phyloP scores from a whole-genome alignment of 2,888 invertebrate genomes.

The Monochamus alternatus region DNA sequence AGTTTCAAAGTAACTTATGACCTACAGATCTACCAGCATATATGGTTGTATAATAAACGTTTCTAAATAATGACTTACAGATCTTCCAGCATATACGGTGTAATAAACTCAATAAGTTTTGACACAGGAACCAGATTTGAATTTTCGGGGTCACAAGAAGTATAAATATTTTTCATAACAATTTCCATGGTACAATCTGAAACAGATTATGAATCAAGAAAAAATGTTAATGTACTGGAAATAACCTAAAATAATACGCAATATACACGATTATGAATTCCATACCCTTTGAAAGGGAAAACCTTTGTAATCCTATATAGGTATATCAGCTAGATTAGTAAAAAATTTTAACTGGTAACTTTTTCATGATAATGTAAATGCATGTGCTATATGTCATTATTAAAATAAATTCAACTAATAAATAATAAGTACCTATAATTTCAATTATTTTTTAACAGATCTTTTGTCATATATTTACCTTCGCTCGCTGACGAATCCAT shows the following conservation, averaged over 20 bases:
- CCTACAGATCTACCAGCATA: too few species aligned
- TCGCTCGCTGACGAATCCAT: neutral
- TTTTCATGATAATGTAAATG: too few species aligned
- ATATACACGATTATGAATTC: too few species aligned
- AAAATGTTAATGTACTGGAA: neutral
- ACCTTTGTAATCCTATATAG: too few species aligned
- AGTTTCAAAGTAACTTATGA: too few species aligned
- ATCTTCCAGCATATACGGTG: conserved; percentile 60
- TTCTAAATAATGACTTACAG: conserved; percentile 55
- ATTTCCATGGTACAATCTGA: conserved; percentile 50
- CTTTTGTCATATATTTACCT: neutral
- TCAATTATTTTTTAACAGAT: neutral
- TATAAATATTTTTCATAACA: conserved; percentile 60
- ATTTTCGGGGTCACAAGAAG: conserved; percentile 59
- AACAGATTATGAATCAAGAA: conserved; percentile 18
- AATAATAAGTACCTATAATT: neutral
- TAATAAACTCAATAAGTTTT: conserved; percentile 60
- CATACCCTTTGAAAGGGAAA: too few species aligned
- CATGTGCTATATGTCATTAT: neutral
- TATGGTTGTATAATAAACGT: too few species aligned
- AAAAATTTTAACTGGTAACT: too few species aligned
- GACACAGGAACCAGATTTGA: conserved; percentile 58
- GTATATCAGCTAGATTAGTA: too few species aligned
- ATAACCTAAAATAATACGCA: too few species aligned
- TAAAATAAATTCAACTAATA: neutral